Conservation (phyloP, 2,113 vertebrate genomes). For the Hippopotamus amphibius region DNA sequence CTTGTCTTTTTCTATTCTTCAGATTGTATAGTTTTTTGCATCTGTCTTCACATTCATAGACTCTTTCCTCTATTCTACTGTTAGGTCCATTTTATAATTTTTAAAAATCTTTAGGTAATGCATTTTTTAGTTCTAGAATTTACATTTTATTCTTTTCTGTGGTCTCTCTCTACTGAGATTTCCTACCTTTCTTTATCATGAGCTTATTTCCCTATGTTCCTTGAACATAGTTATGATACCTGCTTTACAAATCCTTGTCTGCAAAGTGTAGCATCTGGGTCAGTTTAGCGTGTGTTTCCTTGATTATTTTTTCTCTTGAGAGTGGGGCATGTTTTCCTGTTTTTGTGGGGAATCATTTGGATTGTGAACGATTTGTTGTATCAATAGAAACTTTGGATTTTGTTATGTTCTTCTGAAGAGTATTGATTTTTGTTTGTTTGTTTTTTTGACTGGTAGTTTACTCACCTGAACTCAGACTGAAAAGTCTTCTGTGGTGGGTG, state of each 20-base stretch:
- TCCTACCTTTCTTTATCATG: neutral
- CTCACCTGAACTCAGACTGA: neutral
- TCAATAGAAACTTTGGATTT: neutral
- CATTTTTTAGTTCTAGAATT: slow-evolving; percentile 19
- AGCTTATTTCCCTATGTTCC: neutral
- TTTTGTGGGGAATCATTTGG: neutral
- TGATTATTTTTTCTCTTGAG: slow-evolving; percentile 39
- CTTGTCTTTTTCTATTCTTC: neutral
- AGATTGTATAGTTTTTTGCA: neutral
- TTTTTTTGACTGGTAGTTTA: neutral
- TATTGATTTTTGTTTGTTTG: neutral
- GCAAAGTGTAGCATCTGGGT: neutral
- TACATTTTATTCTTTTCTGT: neutral
- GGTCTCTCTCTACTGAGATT: neutral
- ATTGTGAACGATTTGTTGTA: neutral
- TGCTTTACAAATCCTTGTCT: neutral
- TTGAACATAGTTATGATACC: neutral
- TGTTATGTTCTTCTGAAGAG: slow-evolving; percentile 2
- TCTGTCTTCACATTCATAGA: slow-evolving; percentile 9
- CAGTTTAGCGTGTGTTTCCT: neutral
- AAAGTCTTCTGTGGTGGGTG: neutral
- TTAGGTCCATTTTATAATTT: neutral
- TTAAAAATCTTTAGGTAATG: neutral
- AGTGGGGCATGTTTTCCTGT: neutral
- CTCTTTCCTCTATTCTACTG: neutral